Base-by-base conservation (phyloP, 2,113 vertebrate species). In the Oreochromis niloticus region DNA sequence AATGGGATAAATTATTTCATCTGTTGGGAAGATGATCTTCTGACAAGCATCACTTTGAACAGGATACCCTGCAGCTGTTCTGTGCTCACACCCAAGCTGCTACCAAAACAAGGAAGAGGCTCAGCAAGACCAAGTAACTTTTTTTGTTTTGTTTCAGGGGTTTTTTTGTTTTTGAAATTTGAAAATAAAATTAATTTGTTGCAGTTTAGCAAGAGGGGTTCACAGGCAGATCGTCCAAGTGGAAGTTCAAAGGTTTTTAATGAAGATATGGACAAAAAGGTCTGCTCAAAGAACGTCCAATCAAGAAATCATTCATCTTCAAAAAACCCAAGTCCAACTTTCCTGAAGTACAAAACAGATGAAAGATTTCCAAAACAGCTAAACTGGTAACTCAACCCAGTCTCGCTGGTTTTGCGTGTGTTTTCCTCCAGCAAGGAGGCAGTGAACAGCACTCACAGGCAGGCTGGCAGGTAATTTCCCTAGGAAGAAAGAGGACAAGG, bases 1-100 rank as follows among this genome's bases (percentile, higher is more conserved):
- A 85, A 89, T 90, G 87, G 90, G 85, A 89, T 90, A 84, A 88
- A 93, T 88, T 84, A 81, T 81, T 90, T 90, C 80, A 89, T 85
- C 81, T 91, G 83, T 43, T 73, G 36, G 75, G 85, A 84, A 81
- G 81, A 82, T 88, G 82, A 89, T 81, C 81, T 52, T 68, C 80
- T 61, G 63, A 87, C 63, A 81, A 73, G 80, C 56, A 73, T 84
- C 85, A 52, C 75, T 89, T 84, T 90, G 19, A 61, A 11, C 59
- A 83, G 73, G 68, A 85, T 13, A 14, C 87, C 57, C 75, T 24
- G 24, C 89, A 87, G 93, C 91, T 93, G 91, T 55, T 91, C 30
- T 43, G 19, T 30, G 4, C 39, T 66, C 54, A 41, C 27, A 78
- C 52, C 6, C 22, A 22, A 4, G 4, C 22, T 13, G 43, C 22